Evolutionary conservation across 1,140 invertebrate species (phyloP).

Genomic region (Mesaphorura yosii): DNA sequence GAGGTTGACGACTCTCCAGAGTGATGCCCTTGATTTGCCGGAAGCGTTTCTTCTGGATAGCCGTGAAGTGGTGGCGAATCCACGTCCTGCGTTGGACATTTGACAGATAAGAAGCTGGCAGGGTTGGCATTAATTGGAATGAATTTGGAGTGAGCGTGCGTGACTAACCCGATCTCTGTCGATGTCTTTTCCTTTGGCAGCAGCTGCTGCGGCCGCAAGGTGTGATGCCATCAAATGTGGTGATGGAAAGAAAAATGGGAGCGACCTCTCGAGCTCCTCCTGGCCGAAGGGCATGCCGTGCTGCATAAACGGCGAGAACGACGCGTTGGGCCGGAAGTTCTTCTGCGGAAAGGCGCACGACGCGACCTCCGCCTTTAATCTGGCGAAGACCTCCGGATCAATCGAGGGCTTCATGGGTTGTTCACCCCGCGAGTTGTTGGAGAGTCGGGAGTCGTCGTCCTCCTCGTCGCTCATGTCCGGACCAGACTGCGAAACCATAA

Average conservation of each 20-base stretch:
- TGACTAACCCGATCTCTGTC: conserved; percentile 6
- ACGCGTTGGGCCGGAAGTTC: no score
- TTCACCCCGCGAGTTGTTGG: conserved; percentile 27
- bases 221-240: conserved; percentile 30
- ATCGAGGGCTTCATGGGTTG: conserved; percentile 29
- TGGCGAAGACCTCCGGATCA: conserved; percentile 30
- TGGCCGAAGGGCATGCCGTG: conserved; percentile 26
- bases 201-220: conserved; percentile 30
- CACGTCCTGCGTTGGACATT: conserved; percentile 15
- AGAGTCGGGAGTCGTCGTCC: conserved; percentile 31
- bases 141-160: no score
- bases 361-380: conserved; percentile 31
- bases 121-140: no score
- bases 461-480: conserved; percentile 29
- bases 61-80: conserved; percentile 28
- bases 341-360: no score
- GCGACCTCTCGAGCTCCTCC: conserved; percentile 23
- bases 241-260: conserved; percentile 25
- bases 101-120: conserved; percentile 12
- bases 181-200: conserved; percentile 28
- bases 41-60: conserved; percentile 26
- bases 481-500: conserved; percentile 24
- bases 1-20: conserved; percentile 29
- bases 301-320: conserved; percentile 3
- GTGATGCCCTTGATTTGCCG: conserved; percentile 23